Percentiles rank a stretch among this genome's conserved stretches.
Conservation (phyloP, 2,888 invertebrate species). For the Drosophila tripunctata region DNA sequence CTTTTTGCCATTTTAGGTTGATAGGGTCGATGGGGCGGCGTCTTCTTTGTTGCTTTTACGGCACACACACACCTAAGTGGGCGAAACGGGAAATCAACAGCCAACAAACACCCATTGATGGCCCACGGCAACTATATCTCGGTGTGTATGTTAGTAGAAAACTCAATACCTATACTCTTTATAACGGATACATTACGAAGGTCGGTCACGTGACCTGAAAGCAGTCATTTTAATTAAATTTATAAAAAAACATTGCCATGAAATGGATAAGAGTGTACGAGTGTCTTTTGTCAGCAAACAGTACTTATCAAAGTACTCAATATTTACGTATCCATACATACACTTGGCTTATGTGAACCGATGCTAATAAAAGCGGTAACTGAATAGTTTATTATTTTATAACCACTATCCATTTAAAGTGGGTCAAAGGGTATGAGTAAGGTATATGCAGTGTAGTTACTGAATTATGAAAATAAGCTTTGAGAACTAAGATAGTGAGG, state of each 20-base stretch:
- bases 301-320: constrained; percentile 20
- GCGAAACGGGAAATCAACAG: constrained; percentile 61
- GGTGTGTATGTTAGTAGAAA: constrained; percentile 13
- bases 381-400: constrained; percentile 2
- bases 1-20: constrained; percentile 44
- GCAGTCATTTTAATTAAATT: constrained; percentile 83
- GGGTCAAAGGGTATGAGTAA: not conserved
- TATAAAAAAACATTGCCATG: constrained; percentile 78
- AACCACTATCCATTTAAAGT: not conserved
- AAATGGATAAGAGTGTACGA: constrained; percentile 62
- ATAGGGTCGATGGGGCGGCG: constrained; percentile 30
- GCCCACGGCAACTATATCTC: constrained; percentile 37
- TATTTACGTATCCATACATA: not conserved
- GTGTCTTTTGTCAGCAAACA: constrained; percentile 74
- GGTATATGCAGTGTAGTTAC: no score
- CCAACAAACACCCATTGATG: constrained; percentile 30
- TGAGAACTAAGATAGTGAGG: no score
- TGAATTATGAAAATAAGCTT: no score
- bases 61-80: constrained; percentile 77
- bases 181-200: constrained; percentile 84
- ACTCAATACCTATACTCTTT: constrained; percentile 45
- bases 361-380: constrained; percentile 25
- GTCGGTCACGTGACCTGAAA: constrained; percentile 83
- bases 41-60: constrained; percentile 61
- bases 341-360: not conserved